phyloP scores from a whole-genome alignment of 1,140 invertebrate species.

The Drosophila carrolli region DNA sequence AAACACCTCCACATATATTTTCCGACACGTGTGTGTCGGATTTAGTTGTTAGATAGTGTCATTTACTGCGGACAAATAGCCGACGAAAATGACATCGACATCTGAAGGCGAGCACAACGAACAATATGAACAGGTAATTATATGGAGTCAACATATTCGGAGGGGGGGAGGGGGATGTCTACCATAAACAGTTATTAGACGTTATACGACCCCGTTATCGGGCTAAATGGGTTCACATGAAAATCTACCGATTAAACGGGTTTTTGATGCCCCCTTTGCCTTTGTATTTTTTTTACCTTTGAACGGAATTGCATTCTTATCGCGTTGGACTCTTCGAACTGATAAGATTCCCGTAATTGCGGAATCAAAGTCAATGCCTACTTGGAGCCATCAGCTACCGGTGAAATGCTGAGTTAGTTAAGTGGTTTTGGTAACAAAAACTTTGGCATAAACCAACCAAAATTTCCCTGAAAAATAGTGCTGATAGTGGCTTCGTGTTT shows the following conservation, averaged over 20 bases:
- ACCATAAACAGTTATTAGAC: constrained; percentile 49
- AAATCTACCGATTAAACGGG: constrained; percentile 19
- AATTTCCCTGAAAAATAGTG: not conserved
- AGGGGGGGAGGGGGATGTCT: not conserved
- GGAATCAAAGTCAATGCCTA: constrained; percentile 67
- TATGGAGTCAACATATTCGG: not conserved
- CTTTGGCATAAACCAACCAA: not conserved
- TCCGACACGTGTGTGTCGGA: constrained; percentile 48
- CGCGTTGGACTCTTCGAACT: constrained; percentile 39
- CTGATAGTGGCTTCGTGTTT: not conserved
- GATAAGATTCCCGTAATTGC: constrained; percentile 53
- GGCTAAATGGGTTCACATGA: constrained; percentile 8
- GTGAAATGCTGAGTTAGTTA: constrained; percentile 10
- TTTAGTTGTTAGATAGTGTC: constrained; percentile 39
- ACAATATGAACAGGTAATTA: constrained; percentile 61
- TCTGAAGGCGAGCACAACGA: constrained; percentile 28
- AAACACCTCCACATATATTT: constrained; percentile 1
- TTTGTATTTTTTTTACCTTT: constrained; percentile 33
- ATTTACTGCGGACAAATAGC: constrained; percentile 10
- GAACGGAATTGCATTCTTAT: constrained; percentile 59
- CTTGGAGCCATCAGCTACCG: constrained; percentile 34
- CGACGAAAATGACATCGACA: constrained; percentile 41
- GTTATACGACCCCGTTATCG: constrained; percentile 29
- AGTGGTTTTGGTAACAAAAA: not conserved
- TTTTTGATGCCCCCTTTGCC: not conserved